phyloP scores from a whole-genome alignment of 2,888 invertebrate species.

The Xestia sexstrigata region DNA sequence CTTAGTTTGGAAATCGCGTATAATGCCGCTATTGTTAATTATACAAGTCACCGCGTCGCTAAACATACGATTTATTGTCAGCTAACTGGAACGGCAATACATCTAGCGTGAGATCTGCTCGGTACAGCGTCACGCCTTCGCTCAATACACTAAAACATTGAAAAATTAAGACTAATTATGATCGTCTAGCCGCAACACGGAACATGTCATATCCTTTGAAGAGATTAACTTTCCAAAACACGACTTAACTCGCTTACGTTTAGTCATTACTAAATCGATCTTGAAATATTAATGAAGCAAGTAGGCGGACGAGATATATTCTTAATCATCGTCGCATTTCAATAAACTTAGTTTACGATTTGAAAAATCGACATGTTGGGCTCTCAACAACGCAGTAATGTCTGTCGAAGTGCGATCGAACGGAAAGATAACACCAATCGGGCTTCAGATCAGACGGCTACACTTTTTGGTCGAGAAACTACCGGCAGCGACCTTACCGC shows the following conservation, averaged over 20 bases:
- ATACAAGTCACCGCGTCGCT: constrained; percentile 88
- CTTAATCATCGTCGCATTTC: constrained; percentile 75
- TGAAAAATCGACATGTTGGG: constrained; percentile 80
- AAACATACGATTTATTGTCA: constrained; percentile 89
- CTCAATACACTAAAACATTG: constrained; percentile 81
- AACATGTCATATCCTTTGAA: constrained; percentile 69
- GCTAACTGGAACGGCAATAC: constrained; percentile 85
- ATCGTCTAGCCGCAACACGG: constrained; percentile 70
- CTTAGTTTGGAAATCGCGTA: constrained; percentile 89
- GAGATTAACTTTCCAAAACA: constrained; percentile 77
- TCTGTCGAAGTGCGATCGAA: constrained; percentile 82
- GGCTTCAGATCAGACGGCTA: constrained; percentile 81
- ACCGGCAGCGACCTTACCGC: constrained; percentile 80
- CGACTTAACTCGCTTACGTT: constrained; percentile 60
- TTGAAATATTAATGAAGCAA: constrained; percentile 76
- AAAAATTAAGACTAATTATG: constrained; percentile 80
- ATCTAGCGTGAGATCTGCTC: constrained; percentile 84
- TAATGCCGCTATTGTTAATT: constrained; percentile 89
- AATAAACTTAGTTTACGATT: constrained; percentile 76
- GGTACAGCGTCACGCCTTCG: constrained; percentile 72
- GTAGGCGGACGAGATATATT: constrained; percentile 70
- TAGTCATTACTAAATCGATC: constrained; percentile 67
- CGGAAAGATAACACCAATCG: constrained; percentile 82
- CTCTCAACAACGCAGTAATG: constrained; percentile 77
- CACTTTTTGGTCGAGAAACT: constrained; percentile 81